Evolutionary conservation across 1,140 invertebrate genomes (phyloP).

Genomic region (Mizuhopecten yessoensis): DNA sequence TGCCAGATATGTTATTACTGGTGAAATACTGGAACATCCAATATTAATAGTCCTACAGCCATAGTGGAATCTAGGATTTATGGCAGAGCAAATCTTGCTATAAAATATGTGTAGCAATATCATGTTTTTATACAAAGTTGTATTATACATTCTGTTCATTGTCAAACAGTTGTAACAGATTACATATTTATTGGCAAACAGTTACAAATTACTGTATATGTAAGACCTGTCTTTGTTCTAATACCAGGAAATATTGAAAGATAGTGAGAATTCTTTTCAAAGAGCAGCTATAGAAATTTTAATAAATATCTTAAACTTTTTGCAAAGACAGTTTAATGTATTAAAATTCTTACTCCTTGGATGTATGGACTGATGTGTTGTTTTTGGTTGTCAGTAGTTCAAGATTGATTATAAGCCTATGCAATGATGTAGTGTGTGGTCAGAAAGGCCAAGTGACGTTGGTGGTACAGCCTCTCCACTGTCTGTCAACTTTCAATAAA

Average conservation of each 20-base stretch:
- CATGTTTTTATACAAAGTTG: not conserved
- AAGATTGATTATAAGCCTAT: too few relatives aligned
- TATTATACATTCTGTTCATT: constrained; percentile 1
- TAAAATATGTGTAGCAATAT: constrained; percentile 7
- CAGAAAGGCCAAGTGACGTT: too few relatives aligned
- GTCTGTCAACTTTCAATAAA: too few relatives aligned
- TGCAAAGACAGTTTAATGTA: constrained; percentile 5
- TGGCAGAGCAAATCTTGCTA: not conserved
- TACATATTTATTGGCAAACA: not conserved
- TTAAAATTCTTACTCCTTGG: constrained; percentile 27
- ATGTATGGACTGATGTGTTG: not conserved
- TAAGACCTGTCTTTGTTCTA: not conserved
- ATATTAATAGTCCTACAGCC: not conserved
- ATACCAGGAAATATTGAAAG: constrained; percentile 14
- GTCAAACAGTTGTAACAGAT: not conserved
- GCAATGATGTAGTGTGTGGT: too few relatives aligned
- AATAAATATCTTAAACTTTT: constrained; percentile 18
- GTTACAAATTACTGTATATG: too few relatives aligned
- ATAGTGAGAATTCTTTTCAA: not conserved
- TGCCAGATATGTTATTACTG: not conserved
- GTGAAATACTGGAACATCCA: not conserved
- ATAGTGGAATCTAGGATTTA: too few relatives aligned
- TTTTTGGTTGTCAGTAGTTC: too few relatives aligned
- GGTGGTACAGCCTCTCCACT: too few relatives aligned
- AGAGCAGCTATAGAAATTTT: constrained; percentile 34